Evolutionary conservation across 2,113 vertebrate genomes (phyloP), one percentile per base, ranked within the genome.

Genomic region (Balaeniceps rex): DNA sequence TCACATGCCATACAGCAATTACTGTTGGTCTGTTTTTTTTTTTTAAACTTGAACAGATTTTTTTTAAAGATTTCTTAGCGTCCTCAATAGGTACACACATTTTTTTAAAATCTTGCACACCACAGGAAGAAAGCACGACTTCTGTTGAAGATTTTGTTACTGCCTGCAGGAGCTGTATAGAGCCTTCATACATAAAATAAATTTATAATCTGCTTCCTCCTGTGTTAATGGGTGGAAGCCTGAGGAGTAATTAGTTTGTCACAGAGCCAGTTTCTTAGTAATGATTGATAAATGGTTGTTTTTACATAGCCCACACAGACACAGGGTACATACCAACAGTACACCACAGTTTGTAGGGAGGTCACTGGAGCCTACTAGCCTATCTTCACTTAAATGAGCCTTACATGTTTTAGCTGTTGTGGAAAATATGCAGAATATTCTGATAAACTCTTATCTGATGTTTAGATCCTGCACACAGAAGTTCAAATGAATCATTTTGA

Each of bases 131-230:
- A 78, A 54, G 42, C 44, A 9, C 0, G 0, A 66, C 34, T 84
- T 84, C 46, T 55, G 21, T 13, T 42, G 40, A 28, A 78, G 51
- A 31, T 95, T 91, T 63, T 84, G 64, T 65, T 88, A 63, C 78
- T 87, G 25, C 38, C 78, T 87, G 25, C 38, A 51, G 83, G 33
- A 92, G 44, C 57, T 69, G 61, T 22, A 17, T 16, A 55, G 46
- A 61, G 63, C 34, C 54, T 54, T 47, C 16, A 38, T 91, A 33
- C 7, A 21, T 76, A 84, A 95, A 82, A 74, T 61, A 49, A 57
- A 72, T 65, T 47, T 88, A 33, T 80, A 74, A 92, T 93, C 77
- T 95, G 42, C 82, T 96, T 97, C 95, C 93, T 95, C 63, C 85
- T 94, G 80, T 61, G 75, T 83, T 88, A 57, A 93, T 38, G 63